Percentiles rank a stretch among this genome's conserved stretches.
phyloP scores from a whole-genome alignment of 2,888 invertebrate genomes.

The Clistopyga incitator region DNA sequence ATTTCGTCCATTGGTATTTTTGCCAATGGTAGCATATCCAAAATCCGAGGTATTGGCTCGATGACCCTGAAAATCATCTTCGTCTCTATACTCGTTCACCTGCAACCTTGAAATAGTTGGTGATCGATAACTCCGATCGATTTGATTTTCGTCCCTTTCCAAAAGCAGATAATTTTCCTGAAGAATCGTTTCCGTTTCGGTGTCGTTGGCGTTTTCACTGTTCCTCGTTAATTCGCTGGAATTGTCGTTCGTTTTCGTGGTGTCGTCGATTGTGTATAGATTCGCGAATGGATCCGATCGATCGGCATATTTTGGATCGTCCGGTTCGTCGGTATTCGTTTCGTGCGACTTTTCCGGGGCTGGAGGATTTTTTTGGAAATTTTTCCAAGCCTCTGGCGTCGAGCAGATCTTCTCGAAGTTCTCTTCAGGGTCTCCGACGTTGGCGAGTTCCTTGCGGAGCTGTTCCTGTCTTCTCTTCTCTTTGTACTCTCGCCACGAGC shows the following conservation, averaged over 20 bases:
- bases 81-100: slow-evolving; percentile 62
- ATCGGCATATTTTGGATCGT: slow-evolving; percentile 1
- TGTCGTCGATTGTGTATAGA: slow-evolving; percentile 4
- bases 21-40: slow-evolving; percentile 77
- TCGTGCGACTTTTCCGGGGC: slow-evolving; percentile 68
- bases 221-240: slow-evolving; percentile 17
- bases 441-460: slow-evolving; percentile 64
- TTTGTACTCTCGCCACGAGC: slow-evolving; percentile 80
- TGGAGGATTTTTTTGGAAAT: slow-evolving; percentile 67
- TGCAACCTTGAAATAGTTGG: slow-evolving; percentile 66
- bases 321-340: neutral
- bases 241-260: slow-evolving; percentile 45
- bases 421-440: slow-evolving; percentile 72
- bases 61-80: slow-evolving; percentile 8
- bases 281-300: neutral
- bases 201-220: slow-evolving; percentile 46
- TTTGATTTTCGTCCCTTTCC: slow-evolving; percentile 12
- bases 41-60: slow-evolving; percentile 69
- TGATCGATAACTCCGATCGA: neutral
- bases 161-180: slow-evolving; percentile 80
- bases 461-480: slow-evolving; percentile 77
- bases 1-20: slow-evolving; percentile 50
- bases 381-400: slow-evolving; percentile 76
- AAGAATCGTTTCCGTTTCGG: slow-evolving; percentile 74
- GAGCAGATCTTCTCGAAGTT: slow-evolving; percentile 74